Conservation (phyloP, 2,888 invertebrate genomes). For the Torymus auratus region DNA sequence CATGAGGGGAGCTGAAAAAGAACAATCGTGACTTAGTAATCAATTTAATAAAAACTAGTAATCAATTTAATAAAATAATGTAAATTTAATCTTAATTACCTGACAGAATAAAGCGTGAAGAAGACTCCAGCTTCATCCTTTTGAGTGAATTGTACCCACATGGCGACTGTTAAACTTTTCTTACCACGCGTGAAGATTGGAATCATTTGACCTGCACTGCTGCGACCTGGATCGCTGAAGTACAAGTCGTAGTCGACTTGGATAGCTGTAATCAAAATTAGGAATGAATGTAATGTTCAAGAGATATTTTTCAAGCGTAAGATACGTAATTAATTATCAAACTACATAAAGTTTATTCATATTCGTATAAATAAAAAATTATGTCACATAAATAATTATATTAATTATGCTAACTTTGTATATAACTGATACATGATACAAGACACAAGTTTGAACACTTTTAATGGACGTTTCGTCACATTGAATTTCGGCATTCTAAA, state of each 20-base stretch:
- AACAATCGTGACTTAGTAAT: conserved; percentile 1
- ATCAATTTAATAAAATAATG: not conserved
- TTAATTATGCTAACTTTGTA: too few relatives aligned
- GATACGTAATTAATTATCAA: too few relatives aligned
- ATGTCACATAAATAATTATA: conserved; percentile 12
- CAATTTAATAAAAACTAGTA: too few relatives aligned
- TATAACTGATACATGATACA: too few relatives aligned
- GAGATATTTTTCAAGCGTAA: too few relatives aligned
- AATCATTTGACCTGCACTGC: conserved; percentile 94
- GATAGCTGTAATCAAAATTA: conserved; percentile 82
- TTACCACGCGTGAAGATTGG: conserved; percentile 90
- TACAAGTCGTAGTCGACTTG: conserved; percentile 98
- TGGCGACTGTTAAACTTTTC: conserved; percentile 90
- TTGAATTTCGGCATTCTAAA: too few relatives aligned
- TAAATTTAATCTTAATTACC: conserved; percentile 77
- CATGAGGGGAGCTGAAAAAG: conserved; percentile 84
- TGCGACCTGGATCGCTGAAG: conserved; percentile 93
- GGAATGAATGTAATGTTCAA: not conserved
- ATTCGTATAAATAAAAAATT: too few relatives aligned
- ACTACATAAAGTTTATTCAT: too few relatives aligned
- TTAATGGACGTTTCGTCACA: too few relatives aligned
- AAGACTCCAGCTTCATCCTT: conserved; percentile 95
- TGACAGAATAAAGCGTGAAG: conserved; percentile 94
- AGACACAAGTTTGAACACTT: too few relatives aligned
- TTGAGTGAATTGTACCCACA: conserved; percentile 98